Evolutionary conservation across 2,888 invertebrate genomes (phyloP), one percentile per base, ranked within the genome.

Genomic region (Pegoplata infirma): DNA sequence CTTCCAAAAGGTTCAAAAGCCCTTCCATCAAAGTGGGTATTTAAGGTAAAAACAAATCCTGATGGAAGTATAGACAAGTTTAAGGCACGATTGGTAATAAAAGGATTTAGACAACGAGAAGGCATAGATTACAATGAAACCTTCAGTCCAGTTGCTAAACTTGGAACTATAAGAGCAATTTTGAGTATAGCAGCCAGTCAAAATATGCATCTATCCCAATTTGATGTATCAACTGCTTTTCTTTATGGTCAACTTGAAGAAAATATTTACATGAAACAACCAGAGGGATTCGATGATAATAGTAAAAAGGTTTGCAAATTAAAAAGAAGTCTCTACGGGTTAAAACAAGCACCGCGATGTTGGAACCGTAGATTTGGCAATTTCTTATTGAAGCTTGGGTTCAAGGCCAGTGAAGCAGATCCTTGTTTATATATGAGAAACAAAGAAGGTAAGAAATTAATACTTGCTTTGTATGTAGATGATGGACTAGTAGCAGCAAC

Each of bases 401-500:
- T 84, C 17, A 76, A 73, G 16, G 59, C 76, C n/a, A 82, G 80
- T 66, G 49, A 80, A 21, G 81, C 80, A 21, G 85, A 85, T 63
- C 73, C 82, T 12, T 85, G 85, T 51, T 49, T 86, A 23, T 84
- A 73, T 58, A 64, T 78, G 21, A 51, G 68, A 36, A 74, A 80
- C 12, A 66, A 72, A 8, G 3, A 76, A 17, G 64, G 71, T 14
- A 76, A 63, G 32, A 69, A 82, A 5, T 36, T 83, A 14, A 79
- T 83, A 3, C 23, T 84, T 1, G 82, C 67, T 1, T 55, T 84
- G 5, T 84, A 83, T 66, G 82, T 84, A 10, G 84, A 84, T 59
- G 83, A 84, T 72, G 82, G 84, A 6, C 59, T 84, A 4, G 74
- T 84, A 14, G 82, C 80, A 14, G 72, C 78, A 32, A 74, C 76